phyloP scores from a whole-genome alignment of 2,113 vertebrate genomes.

The Puntigrus tetrazona region DNA sequence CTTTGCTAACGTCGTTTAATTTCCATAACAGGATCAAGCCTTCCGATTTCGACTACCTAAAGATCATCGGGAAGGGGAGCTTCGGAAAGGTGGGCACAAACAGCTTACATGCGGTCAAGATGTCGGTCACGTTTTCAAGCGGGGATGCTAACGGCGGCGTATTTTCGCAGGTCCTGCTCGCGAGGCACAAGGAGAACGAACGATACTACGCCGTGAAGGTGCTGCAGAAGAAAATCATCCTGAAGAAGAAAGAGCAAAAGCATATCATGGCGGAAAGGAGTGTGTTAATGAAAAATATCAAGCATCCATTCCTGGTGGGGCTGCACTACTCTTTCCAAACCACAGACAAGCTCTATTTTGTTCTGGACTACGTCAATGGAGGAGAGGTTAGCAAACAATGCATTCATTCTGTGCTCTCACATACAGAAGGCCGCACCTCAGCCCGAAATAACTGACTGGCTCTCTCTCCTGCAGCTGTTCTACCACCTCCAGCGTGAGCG shows the following conservation, averaged over 20 bases:
- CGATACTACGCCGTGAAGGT: conserved; percentile 82
- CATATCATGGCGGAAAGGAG: conserved; percentile 84
- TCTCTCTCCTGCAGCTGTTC: conserved; percentile 70
- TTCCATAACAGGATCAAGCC: conserved; percentile 73
- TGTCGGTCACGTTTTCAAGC: neutral
- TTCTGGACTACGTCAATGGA: conserved; percentile 81
- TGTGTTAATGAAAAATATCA: conserved; percentile 82
- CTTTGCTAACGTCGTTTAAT: neutral
- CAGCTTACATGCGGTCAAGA: neutral
- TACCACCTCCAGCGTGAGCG: conserved; percentile 82
- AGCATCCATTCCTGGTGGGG: conserved; percentile 82
- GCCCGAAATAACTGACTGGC: neutral
- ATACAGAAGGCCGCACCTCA: neutral
- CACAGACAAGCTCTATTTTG: conserved; percentile 82
- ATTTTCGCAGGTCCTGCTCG: conserved; percentile 75
- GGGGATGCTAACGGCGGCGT: neutral
- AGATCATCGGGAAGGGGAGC: conserved; percentile 82
- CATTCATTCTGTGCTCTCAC: neutral
- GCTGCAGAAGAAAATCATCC: conserved; percentile 81
- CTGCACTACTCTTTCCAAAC: conserved; percentile 84
- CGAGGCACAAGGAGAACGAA: conserved; percentile 75
- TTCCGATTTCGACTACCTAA: conserved; percentile 80
- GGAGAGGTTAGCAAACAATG: conserved; percentile 72
- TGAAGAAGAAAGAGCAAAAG: conserved; percentile 85
- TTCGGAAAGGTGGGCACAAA: conserved; percentile 76